These are phyloP conservation scores for Sympetrum striolatum DNA, from an alignment of 2,888 invertebrate genomes.

Conservation along the genomic window DNA sequence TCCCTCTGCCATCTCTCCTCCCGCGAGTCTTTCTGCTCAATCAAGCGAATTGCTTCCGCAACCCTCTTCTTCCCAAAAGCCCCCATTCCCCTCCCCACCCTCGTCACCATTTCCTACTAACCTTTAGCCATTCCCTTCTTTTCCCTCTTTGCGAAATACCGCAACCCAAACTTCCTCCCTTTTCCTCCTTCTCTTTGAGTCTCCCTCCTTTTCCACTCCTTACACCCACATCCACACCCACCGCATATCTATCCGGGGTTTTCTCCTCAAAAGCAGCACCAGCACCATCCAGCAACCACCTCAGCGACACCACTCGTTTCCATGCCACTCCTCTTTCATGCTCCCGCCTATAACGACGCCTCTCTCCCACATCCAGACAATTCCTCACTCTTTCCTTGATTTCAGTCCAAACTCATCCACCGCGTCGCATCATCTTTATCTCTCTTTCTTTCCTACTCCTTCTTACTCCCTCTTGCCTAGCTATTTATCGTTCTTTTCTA, in stretches of 20 bases:
- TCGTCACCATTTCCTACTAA: conserved; percentile 34
- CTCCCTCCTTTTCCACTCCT: conserved; percentile 55
- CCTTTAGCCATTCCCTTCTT: conserved; percentile 47
- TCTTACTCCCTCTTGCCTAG: background rate
- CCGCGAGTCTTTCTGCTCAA: conserved; percentile 37
- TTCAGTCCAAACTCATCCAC: background rate
- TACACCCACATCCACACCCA: too few relatives aligned
- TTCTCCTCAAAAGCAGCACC: conserved; percentile 53
- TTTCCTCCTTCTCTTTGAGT: conserved; percentile 51
- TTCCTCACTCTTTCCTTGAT: background rate
- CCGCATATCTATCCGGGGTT: conserved; percentile 47
- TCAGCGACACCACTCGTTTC: conserved; percentile 34
- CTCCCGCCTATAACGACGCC: conserved; percentile 48
- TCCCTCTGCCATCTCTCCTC: background rate
- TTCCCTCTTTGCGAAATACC: conserved; percentile 54
- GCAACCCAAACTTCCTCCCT: conserved; percentile 49
- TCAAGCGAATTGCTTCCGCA: conserved; percentile 41
- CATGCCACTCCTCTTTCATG: conserved; percentile 43
- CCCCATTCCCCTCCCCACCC: background rate
- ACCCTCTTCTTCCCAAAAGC: background rate
- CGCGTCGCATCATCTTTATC: background rate
- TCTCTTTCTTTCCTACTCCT: background rate
- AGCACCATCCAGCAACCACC: conserved; percentile 52
- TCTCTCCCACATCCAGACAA: conserved; percentile 33
- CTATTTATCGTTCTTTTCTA: too few relatives aligned